A percentile compares a stretch with the other conserved stretches of the same genome.
phyloP scores from a whole-genome alignment of 2,888 invertebrate species.

The Linnaemya tessellans region DNA sequence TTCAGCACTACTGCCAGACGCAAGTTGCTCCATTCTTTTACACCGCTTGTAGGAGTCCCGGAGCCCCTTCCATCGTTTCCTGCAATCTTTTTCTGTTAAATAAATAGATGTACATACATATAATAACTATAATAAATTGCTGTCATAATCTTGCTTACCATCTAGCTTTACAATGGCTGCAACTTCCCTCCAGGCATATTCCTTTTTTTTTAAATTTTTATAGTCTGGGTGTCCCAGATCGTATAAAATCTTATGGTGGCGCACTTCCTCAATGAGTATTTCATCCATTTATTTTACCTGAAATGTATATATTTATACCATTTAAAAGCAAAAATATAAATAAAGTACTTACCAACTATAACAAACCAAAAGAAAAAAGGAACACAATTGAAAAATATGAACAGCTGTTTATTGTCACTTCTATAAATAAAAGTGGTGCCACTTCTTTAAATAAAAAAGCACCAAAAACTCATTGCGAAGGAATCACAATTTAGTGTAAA shows the following conservation, averaged over 20 bases:
- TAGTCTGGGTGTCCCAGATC: background rate
- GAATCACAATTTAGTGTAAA: no score
- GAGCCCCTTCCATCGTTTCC: background rate
- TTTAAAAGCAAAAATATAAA: no score
- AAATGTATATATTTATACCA: constrained; percentile 3
- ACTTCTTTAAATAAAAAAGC: no score
- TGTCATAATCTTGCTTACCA: constrained; percentile 3
- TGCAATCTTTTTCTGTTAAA: background rate
- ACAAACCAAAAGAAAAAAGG: no score
- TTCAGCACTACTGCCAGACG: constrained; percentile 20
- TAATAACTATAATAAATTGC: background rate
- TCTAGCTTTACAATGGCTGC: constrained; percentile 7
- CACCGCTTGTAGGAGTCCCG: background rate
- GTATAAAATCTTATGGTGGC: background rate
- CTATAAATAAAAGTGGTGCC: no score
- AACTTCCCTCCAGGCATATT: no score
- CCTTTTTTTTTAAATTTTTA: background rate
- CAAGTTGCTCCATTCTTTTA: constrained; percentile 20
- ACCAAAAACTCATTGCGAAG: no score
- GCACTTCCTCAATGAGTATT: constrained; percentile 20
- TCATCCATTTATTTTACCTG: constrained; percentile 13
- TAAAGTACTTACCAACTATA: no score
- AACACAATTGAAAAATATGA: no score
- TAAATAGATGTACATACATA: background rate
- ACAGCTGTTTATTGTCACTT: no score